Evolutionary conservation across 1,140 invertebrate genomes (phyloP), one percentile per base, ranked within the genome.

Genomic region (Adelges cooleyi): DNA sequence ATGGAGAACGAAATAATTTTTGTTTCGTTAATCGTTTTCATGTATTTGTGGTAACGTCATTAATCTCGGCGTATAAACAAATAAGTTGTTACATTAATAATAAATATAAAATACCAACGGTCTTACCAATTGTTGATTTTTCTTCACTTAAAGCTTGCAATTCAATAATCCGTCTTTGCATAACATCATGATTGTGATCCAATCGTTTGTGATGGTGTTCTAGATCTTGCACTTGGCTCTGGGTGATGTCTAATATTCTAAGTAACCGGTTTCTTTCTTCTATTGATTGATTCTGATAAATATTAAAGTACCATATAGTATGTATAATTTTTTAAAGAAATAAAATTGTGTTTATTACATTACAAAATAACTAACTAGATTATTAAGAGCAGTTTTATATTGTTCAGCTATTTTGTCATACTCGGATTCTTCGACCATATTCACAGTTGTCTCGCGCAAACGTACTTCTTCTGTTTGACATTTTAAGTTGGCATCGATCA

Each of bases 81-180:
- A n/a, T n/a, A n/a, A n/a, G n/a, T n/a, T n/a, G n/a, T n/a, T n/a
- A n/a, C n/a, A n/a, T n/a, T n/a, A n/a, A n/a, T n/a, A n/a, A n/a
- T n/a, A n/a, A n/a, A n/a, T n/a, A 44, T n/a, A n/a, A n/a, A n/a
- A n/a, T n/a, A n/a, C n/a, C n/a, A n/a, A n/a, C n/a, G n/a, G n/a
- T n/a, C 73, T 78, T 77, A 49, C 81, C 81, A 51, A 85, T 81
- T 11, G 80, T 78, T 29, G 80, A 78, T 71, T 83, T 84, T 52
- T 81, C 80, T 67, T 84, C 82, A 65, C 80, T 80, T n/a, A 72
- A 69, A 5, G 81, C 78, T 71, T 82, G 80, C 25, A 84, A 71
- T 74, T 85, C 84, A 3, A 85, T 69, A 59, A 86, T 77, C 73
- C 83, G 81, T 73, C 85, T 81, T 67, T 81, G 78, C 33, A 85